phyloP scores from a whole-genome alignment of 2,797 vertebrate genomes.

The Periophthalmus magnuspinnatus region DNA sequence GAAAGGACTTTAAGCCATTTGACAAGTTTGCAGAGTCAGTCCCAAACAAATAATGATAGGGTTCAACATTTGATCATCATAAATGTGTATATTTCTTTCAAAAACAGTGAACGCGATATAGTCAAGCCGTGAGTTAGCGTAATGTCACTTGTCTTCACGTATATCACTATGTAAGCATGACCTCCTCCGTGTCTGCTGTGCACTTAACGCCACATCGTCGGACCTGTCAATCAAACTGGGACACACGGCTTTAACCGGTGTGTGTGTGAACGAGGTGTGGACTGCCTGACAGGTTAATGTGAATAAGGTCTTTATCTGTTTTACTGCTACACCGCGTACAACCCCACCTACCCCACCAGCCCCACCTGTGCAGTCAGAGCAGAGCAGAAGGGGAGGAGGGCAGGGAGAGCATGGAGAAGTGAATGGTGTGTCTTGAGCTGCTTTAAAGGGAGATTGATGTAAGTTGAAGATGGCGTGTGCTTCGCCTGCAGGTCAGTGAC shows the following conservation, averaged over 20 bases:
- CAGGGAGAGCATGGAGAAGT: conserved; percentile 32
- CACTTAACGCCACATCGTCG: conserved; percentile 17
- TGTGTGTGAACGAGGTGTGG: conserved; percentile 20
- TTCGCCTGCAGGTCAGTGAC: conserved; percentile 75
- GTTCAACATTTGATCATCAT: no score
- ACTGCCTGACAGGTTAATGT: conserved; percentile 33
- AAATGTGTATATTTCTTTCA: no score
- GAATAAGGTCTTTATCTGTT: conserved; percentile 26
- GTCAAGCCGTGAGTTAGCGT: neutral
- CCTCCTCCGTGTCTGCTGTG: conserved; percentile 6
- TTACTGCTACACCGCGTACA: conserved; percentile 6
- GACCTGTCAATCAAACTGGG: conserved; percentile 21
- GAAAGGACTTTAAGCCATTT: no score
- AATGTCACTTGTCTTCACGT: conserved; percentile 1
- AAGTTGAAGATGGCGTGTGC: conserved; percentile 62
- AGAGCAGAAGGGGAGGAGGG: conserved; percentile 9
- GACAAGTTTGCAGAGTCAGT: no score
- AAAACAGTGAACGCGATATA: neutral
- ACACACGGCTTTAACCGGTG: conserved; percentile 10
- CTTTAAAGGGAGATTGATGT: conserved; percentile 48
- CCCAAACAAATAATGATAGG: no score
- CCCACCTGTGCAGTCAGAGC: conserved; percentile 6
- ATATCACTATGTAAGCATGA: conserved; percentile 5
- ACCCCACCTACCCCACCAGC: conserved; percentile 13
- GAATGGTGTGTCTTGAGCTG: conserved; percentile 35